Percentiles rank a stretch among this genome's conserved stretches.
phyloP scores from a whole-genome alignment of 2,888 invertebrate species.

The Terebella lapidaria region DNA sequence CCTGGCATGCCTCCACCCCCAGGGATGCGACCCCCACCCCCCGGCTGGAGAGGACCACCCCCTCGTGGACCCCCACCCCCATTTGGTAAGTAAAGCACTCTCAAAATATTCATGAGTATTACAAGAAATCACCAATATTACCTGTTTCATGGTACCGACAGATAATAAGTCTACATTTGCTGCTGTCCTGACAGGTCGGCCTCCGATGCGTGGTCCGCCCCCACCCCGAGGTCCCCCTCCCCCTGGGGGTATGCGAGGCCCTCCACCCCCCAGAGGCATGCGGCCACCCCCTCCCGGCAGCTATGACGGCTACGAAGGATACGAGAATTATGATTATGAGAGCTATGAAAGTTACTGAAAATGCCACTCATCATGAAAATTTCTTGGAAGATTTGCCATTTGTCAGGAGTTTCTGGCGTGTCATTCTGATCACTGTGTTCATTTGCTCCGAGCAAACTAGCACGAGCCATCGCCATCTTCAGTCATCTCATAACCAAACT shows the following conservation, averaged over 20 bases:
- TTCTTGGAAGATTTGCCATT: too few species aligned
- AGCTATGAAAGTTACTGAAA: too few species aligned
- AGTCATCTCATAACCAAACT: too few species aligned
- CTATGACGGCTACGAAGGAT: background rate
- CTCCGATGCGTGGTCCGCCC: constrained; percentile 10
- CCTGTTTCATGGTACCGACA: too few species aligned
- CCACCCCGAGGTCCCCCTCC: constrained; percentile 8
- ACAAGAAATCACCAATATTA: too few species aligned
- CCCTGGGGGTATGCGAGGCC: constrained; percentile 4
- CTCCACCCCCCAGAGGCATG: constrained; percentile 6
- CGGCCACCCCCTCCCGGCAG: constrained; percentile 9
- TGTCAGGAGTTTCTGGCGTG: too few species aligned
- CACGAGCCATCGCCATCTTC: too few species aligned
- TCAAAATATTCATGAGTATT: background rate
- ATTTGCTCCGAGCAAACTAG: too few species aligned
- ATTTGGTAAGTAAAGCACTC: background rate
- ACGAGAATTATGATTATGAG: background rate
- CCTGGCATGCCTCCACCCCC: constrained; percentile 10
- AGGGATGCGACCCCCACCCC: background rate
- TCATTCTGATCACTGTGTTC: too few species aligned
- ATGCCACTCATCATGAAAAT: too few species aligned
- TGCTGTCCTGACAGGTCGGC: too few species aligned
- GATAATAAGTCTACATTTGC: too few species aligned
- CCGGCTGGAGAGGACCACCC: constrained; percentile 7
- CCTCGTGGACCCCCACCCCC: background rate